Evolutionary conservation across 2,888 invertebrate species (phyloP), one percentile per base, ranked within the genome.

Genomic region (Glomeris marginata): DNA sequence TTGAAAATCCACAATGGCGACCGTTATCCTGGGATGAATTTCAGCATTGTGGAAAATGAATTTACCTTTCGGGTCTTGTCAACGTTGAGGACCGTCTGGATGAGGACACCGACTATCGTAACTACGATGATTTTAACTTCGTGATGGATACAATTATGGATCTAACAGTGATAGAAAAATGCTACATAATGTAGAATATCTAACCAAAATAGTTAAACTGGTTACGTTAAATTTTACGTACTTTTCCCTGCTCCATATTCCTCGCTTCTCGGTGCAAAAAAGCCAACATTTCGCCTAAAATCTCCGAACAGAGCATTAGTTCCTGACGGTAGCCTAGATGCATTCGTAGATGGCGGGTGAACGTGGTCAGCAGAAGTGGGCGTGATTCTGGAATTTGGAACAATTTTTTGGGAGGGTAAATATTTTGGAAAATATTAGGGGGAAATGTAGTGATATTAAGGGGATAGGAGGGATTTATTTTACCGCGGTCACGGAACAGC

Each of bases 291-390:
- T 91, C 90, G 0, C 84, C 83, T 10, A 94, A 70, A 60, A 92
- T 87, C 52, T 85, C 85, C 0, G 88, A 83, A 62, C 88, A 88
- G 4, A 85, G 74, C 13, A 80, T 73, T 34, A 91, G 68, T 62
- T 91, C 90, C 61, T 86, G 85, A 18, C 85, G 76, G 1, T 82
- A 77, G 0, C 80, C 77, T 2, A 92, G 70, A 63, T 92, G 90
- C 20, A 81, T 77, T 33, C 86, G 77, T 37, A 94, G 67, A 61
- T 92, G 90, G 56, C 82, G 80, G 63, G 90, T 87, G 33, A 85
- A 82, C 1, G 85, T 82, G 0, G 81, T 78, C 20, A 94, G 70
- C 4, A 94, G 74, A 50, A 86, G 77, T 61, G 81, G 81, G 51
- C 92, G 77, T 1, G 88, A 86, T 66, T 88, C 91, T 84, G 67